Conservation (phyloP, 92 coral and sea anemone genomes). For the Umimayanthus chanpuru region DNA sequence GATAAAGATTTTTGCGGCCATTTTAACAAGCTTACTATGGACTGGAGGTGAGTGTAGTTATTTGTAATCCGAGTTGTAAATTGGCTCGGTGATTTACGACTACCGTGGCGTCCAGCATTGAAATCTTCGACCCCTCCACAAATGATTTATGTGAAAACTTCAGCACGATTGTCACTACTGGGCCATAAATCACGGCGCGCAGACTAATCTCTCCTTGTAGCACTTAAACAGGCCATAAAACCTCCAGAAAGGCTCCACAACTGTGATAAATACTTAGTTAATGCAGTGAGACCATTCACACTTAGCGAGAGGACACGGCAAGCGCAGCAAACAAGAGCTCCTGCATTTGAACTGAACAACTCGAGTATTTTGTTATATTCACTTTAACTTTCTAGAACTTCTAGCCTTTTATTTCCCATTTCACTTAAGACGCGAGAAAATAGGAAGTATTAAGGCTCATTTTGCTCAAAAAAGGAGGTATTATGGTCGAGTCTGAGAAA, state of each 20-base stretch:
- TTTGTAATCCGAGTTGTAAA: conserved; percentile 39
- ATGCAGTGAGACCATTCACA: conserved; percentile 48
- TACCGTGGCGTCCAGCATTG: conserved; percentile 2
- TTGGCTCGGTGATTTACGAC: conserved; percentile 39
- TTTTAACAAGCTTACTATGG: conserved; percentile 46
- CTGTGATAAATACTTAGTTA: conserved; percentile 46
- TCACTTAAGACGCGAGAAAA: conserved; percentile 32
- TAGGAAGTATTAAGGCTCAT: conserved; percentile 39
- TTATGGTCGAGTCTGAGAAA: conserved; percentile 37
- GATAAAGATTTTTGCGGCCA: conserved; percentile 38
- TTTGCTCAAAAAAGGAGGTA: conserved; percentile 51
- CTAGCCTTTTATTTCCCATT: conserved; percentile 32
- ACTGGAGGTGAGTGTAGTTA: conserved; percentile 17
- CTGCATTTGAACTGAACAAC: background rate
- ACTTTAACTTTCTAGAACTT: background rate
- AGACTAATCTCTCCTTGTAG: conserved; percentile 30
- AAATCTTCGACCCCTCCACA: conserved; percentile 18
- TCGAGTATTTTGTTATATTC: background rate
- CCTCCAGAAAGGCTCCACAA: conserved; percentile 25
- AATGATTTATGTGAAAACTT: conserved; percentile 45
- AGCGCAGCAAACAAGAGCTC: background rate
- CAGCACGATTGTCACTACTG: conserved; percentile 31
- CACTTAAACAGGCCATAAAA: background rate
- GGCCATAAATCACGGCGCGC: conserved; percentile 47
- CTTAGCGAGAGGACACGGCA: conserved; percentile 15